Base-by-base conservation (phyloP, 64 coral and sea anemone genomes). In the Montipora capricornis region DNA sequence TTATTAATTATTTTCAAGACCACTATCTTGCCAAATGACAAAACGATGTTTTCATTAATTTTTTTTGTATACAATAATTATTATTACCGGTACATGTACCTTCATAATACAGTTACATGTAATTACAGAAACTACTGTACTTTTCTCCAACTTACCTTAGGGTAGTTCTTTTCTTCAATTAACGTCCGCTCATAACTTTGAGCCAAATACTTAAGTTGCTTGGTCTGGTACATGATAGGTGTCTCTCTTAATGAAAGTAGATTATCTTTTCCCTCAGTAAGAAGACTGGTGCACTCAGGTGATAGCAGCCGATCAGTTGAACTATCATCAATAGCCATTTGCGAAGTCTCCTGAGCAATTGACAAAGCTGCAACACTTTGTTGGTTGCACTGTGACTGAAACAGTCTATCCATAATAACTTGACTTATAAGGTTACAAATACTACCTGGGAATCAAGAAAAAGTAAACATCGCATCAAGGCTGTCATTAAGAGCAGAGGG, bases 241-340 rank as follows among this genome's bases (percentile, higher is more conserved):
- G 82, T 48, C 15, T 68, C 82, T 84, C 9, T 86, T 86, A 50
- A 50, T 5, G 82, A 44, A 49, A 13, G 47, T 49, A 47, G 22
- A 86, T 73, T 16, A 22, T 37, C 22, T 86, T 70, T 71, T 47
- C 14, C 64, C 47, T 86, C 82, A 49, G 62, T 11, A 15, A 73
- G 14, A 0, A 49, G 45, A 86, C 82, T 86, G 82, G 44, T 73
- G 71, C 44, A 86, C 47, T 86, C 82, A 14, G 62, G n/a, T 10
- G 64, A 86, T 68, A 15, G 61, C 15, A 64, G 61, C 12, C 82
- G 68, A 37, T 86, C 82, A 48, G 44, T 5, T 12, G 45, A 71
- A 12, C 13, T 68, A 88, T 93, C 92, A 75, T 93, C 83, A n/a
- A 93, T 93, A 45, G 79, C 92, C 92, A 93, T 93, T 49, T 93